Conservation (phyloP, 37 sponge, comb jelly and placozoan species). For the Beroe forskalii region DNA sequence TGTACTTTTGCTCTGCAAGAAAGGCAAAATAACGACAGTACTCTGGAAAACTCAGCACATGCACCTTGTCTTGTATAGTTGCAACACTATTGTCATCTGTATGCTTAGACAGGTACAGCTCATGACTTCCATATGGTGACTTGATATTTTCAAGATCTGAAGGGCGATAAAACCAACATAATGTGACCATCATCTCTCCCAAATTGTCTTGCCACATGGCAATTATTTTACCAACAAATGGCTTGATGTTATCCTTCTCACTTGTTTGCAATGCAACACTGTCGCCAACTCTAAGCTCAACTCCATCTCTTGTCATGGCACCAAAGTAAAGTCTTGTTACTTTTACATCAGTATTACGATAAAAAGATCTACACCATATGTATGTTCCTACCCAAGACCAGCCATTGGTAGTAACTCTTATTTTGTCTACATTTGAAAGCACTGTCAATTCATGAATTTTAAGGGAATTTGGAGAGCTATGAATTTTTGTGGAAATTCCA, state of each 20-base stretch:
- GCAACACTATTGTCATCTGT: slow-evolving; percentile 64
- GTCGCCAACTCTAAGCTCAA: slow-evolving; percentile 54
- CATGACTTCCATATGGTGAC: slow-evolving; percentile 29
- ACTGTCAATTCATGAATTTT: background rate
- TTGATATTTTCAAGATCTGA: slow-evolving; percentile 63
- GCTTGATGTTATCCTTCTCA: background rate
- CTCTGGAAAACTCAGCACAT: slow-evolving; percentile 62
- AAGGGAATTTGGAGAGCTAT: slow-evolving; percentile 1
- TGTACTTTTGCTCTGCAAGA: background rate
- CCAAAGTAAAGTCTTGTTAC: slow-evolving; percentile 22
- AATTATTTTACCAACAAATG: slow-evolving; percentile 53
- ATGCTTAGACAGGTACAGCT: slow-evolving; percentile 59
- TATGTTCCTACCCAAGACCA: slow-evolving; percentile 38
- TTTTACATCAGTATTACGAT: background rate
- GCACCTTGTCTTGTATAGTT: slow-evolving; percentile 32
- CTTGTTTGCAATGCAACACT: slow-evolving; percentile 50
- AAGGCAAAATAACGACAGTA: slow-evolving; percentile 38
- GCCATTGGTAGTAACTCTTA: slow-evolving; percentile 33
- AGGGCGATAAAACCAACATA: slow-evolving; percentile 66
- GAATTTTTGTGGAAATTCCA: background rate
- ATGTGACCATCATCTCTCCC: slow-evolving; percentile 63
- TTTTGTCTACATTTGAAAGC: background rate
- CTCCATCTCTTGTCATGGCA: slow-evolving; percentile 47
- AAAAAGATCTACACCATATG: background rate
- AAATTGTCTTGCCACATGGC: slow-evolving; percentile 60